Percentiles rank a stretch among this genome's conserved stretches.
phyloP scores from a whole-genome alignment of 2,888 invertebrate species.

The Pterostichus madidus region DNA sequence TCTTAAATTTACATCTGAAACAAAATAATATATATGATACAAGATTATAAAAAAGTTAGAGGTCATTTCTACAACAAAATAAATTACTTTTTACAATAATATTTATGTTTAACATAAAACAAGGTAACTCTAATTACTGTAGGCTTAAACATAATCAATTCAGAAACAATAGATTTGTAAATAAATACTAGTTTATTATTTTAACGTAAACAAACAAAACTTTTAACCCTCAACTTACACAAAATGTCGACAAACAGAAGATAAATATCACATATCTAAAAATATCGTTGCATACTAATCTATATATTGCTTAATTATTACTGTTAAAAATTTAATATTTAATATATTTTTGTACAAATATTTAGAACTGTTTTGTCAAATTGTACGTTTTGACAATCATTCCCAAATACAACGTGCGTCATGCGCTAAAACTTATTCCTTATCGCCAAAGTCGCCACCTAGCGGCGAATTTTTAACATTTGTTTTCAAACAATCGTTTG shows the following conservation, averaged over 20 bases:
- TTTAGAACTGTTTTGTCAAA: slow-evolving; percentile 36
- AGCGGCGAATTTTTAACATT: not conserved
- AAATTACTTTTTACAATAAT: slow-evolving; percentile 10
- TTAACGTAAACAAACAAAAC: slow-evolving; percentile 55
- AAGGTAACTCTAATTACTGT: not conserved
- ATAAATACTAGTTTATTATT: slow-evolving; percentile 41
- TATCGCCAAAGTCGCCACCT: not conserved
- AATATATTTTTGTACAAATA: slow-evolving; percentile 21
- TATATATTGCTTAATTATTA: not conserved
- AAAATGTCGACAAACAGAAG: slow-evolving; percentile 45
- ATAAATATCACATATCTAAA: slow-evolving; percentile 51
- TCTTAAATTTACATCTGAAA: slow-evolving; percentile 44
- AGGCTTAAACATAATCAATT: slow-evolving; percentile 3
- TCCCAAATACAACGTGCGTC: slow-evolving; percentile 43
- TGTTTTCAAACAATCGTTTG: not conserved
- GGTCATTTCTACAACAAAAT: slow-evolving; percentile 33
- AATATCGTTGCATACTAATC: slow-evolving; percentile 23
- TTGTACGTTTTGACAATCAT: slow-evolving; percentile 53
- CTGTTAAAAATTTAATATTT: not conserved
- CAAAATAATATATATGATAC: slow-evolving; percentile 1
- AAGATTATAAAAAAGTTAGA: slow-evolving; percentile 33
- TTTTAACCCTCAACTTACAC: slow-evolving; percentile 56
- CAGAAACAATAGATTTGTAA: not conserved
- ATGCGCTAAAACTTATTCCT: slow-evolving; percentile 37
- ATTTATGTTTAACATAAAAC: not conserved